These are phyloP conservation scores for Acromyrmex heyeri DNA, from an alignment of 1,140 invertebrate genomes.

Conservation along the genomic window DNA sequence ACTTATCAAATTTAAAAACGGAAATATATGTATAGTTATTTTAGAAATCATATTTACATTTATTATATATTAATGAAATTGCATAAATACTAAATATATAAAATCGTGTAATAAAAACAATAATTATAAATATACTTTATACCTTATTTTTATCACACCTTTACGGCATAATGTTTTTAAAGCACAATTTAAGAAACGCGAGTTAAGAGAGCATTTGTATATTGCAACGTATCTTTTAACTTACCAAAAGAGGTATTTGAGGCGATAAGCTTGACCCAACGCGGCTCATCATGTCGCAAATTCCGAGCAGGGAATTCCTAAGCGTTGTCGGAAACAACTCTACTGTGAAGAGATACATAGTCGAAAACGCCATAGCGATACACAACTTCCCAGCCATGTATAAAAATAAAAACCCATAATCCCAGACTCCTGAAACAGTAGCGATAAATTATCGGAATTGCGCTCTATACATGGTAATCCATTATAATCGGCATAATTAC, in stretches of 20 bases:
- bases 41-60: not conserved
- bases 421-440: constrained; percentile 70
- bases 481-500: constrained; percentile 49
- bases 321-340: constrained; percentile 92
- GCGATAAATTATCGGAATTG: constrained; percentile 38
- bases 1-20: no score
- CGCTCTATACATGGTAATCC: not conserved
- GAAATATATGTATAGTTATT: not conserved
- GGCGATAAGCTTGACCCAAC: constrained; percentile 90
- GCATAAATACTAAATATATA: not conserved
- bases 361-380: constrained; percentile 90
- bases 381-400: constrained; percentile 93
- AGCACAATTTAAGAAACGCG: not conserved
- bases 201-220: not conserved
- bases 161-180: not conserved
- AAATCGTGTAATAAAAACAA: not conserved
- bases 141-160: not conserved
- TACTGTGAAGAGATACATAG: constrained; percentile 90
- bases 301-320: constrained; percentile 89
- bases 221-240: constrained; percentile 60
- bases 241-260: constrained; percentile 90
- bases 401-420: constrained; percentile 85
- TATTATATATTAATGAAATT: not conserved
- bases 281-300: constrained; percentile 91
- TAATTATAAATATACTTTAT: no score